A percentile compares a stretch with the other conserved stretches of the same genome.
phyloP scores from a whole-genome alignment of 2,797 vertebrate species.

The Aulostomus chinensis region DNA sequence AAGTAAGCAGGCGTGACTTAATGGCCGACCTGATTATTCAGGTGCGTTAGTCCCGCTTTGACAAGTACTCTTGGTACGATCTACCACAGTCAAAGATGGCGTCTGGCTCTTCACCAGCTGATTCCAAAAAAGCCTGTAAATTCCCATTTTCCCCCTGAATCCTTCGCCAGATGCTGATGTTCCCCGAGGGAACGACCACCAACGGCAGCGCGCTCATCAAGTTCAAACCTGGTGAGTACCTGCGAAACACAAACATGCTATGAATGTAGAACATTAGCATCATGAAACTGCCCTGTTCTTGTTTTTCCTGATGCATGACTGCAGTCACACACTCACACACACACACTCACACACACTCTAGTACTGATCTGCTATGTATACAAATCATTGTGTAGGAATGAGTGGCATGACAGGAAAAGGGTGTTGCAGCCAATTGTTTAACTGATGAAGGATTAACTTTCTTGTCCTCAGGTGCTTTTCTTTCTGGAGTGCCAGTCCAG shows the following conservation, averaged over 20 bases:
- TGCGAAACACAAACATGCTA: too few species aligned
- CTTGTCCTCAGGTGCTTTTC: slow-evolving; percentile 84
- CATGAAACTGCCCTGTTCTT: background rate
- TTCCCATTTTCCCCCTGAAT: too few species aligned
- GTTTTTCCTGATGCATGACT: background rate
- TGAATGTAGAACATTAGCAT: background rate
- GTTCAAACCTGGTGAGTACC: slow-evolving; percentile 67
- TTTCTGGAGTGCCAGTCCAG: slow-evolving; percentile 88
- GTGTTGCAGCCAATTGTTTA: background rate
- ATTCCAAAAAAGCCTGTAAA: background rate
- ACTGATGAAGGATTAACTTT: background rate
- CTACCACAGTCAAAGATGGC: too few species aligned
- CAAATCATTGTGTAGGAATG: slow-evolving; percentile 9
- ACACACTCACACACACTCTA: too few species aligned
- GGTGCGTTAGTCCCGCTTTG: too few species aligned
- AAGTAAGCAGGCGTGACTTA: too few species aligned
- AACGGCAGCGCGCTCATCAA: slow-evolving; percentile 65
- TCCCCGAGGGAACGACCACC: slow-evolving; percentile 74
- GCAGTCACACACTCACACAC: too few species aligned
- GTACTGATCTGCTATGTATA: background rate
- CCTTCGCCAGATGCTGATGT: slow-evolving; percentile 71
- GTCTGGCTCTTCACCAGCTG: too few species aligned
- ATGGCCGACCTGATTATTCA: too few species aligned
- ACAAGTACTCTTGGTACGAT: too few species aligned
- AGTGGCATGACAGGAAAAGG: slow-evolving; percentile 7